phyloP scores from a whole-genome alignment of 1,140 invertebrate species.

The Notospermus geniculatus region DNA sequence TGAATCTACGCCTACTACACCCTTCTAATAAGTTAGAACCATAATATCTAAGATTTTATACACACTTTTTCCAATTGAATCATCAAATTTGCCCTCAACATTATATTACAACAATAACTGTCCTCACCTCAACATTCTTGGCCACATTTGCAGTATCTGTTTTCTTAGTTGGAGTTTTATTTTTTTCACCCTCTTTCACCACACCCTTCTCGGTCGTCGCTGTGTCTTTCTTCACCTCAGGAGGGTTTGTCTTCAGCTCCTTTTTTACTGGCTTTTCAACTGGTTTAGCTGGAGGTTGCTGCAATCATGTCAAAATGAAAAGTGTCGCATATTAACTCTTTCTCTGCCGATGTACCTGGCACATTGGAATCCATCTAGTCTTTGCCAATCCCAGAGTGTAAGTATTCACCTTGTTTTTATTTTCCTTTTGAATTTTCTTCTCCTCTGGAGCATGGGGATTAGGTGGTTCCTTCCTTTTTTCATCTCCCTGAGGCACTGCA shows the following conservation, averaged over 20 bases:
- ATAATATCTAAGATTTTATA: too few relatives aligned
- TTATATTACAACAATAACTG: neutral
- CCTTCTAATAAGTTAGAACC: too few relatives aligned
- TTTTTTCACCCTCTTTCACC: constrained; percentile 60
- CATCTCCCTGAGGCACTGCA: constrained; percentile 5
- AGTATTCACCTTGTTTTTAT: neutral
- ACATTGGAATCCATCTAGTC: too few relatives aligned
- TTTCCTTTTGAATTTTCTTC: neutral
- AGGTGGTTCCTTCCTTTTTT: constrained; percentile 23
- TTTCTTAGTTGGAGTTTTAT: constrained; percentile 53
- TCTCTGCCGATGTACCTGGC: too few relatives aligned
- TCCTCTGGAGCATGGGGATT: constrained; percentile 16
- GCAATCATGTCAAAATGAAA: too few relatives aligned
- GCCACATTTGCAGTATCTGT: neutral
- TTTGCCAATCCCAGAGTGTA: neutral
- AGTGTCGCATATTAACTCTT: too few relatives aligned
- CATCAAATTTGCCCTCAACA: constrained; percentile 49
- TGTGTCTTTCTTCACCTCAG: constrained; percentile 12
- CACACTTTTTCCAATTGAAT: constrained; percentile 54
- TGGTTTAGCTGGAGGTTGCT: neutral
- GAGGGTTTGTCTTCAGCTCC: constrained; percentile 3
- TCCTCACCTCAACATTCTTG: constrained; percentile 30
- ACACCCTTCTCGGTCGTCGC: constrained; percentile 14
- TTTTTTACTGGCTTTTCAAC: constrained; percentile 8
- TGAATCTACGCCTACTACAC: too few relatives aligned